Evolutionary conservation across 2,113 vertebrate species (phyloP).

Genomic region (Halcyon senegalensis): DNA sequence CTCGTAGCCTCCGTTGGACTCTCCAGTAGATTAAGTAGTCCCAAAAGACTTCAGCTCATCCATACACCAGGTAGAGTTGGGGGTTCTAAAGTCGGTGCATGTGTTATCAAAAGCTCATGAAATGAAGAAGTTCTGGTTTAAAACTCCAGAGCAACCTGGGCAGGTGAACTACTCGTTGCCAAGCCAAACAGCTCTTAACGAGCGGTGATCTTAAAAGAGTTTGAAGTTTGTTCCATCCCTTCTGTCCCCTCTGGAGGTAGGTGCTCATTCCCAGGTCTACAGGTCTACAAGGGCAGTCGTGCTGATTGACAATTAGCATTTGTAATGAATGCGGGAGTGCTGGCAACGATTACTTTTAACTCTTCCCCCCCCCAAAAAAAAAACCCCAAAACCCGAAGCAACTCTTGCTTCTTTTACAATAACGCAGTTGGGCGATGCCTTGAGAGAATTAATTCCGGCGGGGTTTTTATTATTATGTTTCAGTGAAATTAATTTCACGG

Average conservation of each 20-base stretch:
- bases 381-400: not conserved
- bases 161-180: not conserved
- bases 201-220: not conserved
- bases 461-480: not conserved
- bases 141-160: not conserved
- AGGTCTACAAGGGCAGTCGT: not conserved
- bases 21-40: not conserved
- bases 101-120: not conserved
- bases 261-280: not conserved
- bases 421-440: not conserved
- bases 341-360: not conserved
- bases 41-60: not conserved
- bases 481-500: not conserved
- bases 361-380: not conserved
- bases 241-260: not conserved
- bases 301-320: slow-evolving; percentile 57
- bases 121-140: not conserved
- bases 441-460: slow-evolving; percentile 1
- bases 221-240: not conserved
- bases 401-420: not conserved
- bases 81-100: accelerated
- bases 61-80: accelerated
- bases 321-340: slow-evolving; percentile 43
- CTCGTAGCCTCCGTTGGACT: too few relatives aligned
- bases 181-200: not conserved